A percentile compares a stretch with the other conserved stretches of the same genome.
These are phyloP conservation scores for Ridgeia piscesae DNA, from an alignment of 1,140 invertebrate species.

Conservation along the genomic window DNA sequence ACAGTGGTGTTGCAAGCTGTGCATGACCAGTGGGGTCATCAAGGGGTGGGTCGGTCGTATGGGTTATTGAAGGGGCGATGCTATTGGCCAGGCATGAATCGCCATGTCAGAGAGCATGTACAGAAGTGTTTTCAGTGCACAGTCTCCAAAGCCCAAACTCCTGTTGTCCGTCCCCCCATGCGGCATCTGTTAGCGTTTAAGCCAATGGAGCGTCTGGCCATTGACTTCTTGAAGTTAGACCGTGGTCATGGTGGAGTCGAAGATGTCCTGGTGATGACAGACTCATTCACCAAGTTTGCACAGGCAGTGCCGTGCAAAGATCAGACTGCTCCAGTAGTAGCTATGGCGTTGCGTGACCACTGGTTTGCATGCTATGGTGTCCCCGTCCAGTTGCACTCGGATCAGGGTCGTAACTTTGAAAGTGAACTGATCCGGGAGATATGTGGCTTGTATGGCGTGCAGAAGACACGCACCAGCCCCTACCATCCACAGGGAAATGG, in stretches of 20 bases:
- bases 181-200: background rate
- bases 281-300: slow-evolving; percentile 55
- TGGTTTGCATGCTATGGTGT: slow-evolving; percentile 51
- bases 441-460: slow-evolving; percentile 31
- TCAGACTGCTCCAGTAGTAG: slow-evolving; percentile 50
- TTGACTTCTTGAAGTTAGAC: background rate
- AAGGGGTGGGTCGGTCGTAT: background rate
- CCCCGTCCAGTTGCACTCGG: slow-evolving; percentile 49
- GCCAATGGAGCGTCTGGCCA: background rate
- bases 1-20: background rate
- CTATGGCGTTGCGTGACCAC: slow-evolving; percentile 47
- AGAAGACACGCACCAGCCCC: slow-evolving; percentile 33
- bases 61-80: background rate
- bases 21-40: too few species aligned
- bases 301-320: slow-evolving; percentile 52
- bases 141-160: background rate
- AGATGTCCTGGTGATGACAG: slow-evolving; percentile 50
- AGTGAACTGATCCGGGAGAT: slow-evolving; percentile 34
- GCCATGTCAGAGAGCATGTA: background rate
- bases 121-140: background rate
- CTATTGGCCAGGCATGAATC: background rate
- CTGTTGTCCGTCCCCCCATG: background rate
- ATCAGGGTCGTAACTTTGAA: slow-evolving; percentile 48
- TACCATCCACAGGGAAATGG: slow-evolving; percentile 43
- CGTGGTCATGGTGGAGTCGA: background rate